Evolutionary conservation across 1,140 invertebrate species (phyloP), one percentile per base, ranked within the genome.

Genomic region (Drosophila triauraria): DNA sequence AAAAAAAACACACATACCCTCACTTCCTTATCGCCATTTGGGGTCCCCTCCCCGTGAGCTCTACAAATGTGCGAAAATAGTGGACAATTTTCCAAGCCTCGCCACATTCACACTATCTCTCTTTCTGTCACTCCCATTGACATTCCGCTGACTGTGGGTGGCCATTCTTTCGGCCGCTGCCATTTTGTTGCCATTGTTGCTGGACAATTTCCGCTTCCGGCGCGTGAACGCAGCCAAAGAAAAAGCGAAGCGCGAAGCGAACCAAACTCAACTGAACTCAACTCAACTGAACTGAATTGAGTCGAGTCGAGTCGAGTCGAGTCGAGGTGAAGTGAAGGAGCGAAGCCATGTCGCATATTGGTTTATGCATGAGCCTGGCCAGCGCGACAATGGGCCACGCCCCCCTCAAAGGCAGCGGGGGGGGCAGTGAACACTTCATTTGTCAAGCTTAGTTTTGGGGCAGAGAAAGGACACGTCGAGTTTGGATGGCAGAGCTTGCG

Each of bases 121-220:
- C 23, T 48, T n/a, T 59, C 57, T 30, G 40, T 59, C 57, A 44
- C 20, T 15, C 27, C 15, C 47, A 42, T 25, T 44, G 35, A 53
- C 47, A 53, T 53, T 43, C 63, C 62, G 40, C 27, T 67, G 40
- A 25, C 40, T 70, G 75, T 53, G 51, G 57, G 67, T 48, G 43
- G 83, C 71, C 82, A 74, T 86, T 86, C 78, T 53, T 75, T 75
- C 63, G 32, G 69, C 54, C 68, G 70, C 48, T 77, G 83, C 70
- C 76, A 87, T 82, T 87, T 87, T 86, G 84, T 75, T 81, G 85
- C 68, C 81, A 83, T 88, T 87, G 84, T 87, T 78, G 84, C 69
- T 69, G 85, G 80, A 90, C 85, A 88, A 88, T 88, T 88, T 88
- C 84, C 84, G 84, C 62, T 90, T 88, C 85, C 84, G 84, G 84